phyloP scores from a whole-genome alignment of 2,797 vertebrate species.

The Bovichtus diacanthus region DNA sequence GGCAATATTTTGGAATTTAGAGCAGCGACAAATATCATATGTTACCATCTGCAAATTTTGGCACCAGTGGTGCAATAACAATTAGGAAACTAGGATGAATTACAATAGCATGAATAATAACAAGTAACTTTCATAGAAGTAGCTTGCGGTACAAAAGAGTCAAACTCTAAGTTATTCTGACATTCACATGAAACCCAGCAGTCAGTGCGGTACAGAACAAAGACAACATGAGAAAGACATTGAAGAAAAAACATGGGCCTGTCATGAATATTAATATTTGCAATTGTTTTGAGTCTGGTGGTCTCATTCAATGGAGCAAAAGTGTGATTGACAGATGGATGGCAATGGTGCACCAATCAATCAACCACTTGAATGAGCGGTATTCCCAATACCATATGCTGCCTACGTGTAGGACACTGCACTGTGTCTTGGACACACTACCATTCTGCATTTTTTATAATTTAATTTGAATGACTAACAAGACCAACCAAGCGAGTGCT shows the following conservation, averaged over 20 bases:
- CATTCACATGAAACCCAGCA: constrained; percentile 43
- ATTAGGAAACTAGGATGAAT: background rate
- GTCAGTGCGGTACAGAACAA: constrained; percentile 24
- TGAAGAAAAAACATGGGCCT: constrained; percentile 33
- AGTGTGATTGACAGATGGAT: constrained; percentile 72
- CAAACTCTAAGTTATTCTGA: constrained; percentile 41
- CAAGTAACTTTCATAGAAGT: constrained; percentile 16
- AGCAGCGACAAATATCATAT: constrained; percentile 11
- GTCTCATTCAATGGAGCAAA: constrained; percentile 40
- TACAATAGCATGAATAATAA: constrained; percentile 17
- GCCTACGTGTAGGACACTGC: constrained; percentile 61
- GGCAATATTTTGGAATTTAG: background rate
- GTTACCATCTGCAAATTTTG: constrained; percentile 5
- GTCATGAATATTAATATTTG: constrained; percentile 70
- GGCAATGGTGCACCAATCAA: constrained; percentile 61
- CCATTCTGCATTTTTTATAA: constrained; percentile 71
- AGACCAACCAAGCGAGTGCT: constrained; percentile 50
- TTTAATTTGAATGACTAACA: constrained; percentile 78
- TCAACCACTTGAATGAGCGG: constrained; percentile 62
- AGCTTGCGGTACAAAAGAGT: constrained; percentile 17
- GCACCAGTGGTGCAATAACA: background rate
- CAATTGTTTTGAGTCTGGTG: constrained; percentile 46
- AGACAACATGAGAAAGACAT: constrained; percentile 31
- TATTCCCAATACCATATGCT: constrained; percentile 77
- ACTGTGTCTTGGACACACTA: constrained; percentile 47